Percentiles rank a stretch among this genome's conserved stretches.
phyloP scores from a whole-genome alignment of 30 jellyfish, hydroid and myxozoan species.

The Turritopsis rubra region DNA sequence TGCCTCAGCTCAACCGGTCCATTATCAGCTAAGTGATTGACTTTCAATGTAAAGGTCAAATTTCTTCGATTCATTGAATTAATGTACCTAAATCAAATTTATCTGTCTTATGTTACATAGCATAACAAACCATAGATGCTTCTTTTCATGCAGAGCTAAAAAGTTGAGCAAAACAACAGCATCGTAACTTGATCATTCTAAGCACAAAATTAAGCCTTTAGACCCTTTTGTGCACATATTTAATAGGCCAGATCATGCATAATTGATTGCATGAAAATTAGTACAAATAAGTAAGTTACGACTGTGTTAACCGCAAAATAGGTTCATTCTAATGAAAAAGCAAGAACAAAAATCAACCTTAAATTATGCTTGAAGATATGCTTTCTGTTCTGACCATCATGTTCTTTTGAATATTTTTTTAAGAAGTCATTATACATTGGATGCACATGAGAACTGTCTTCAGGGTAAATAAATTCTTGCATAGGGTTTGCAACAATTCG shows the following conservation, averaged over 20 bases:
- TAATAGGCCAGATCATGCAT: no score
- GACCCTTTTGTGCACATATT: no score
- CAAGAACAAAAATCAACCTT: neutral
- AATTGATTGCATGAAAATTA: no score
- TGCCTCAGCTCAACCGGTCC: slow-evolving; percentile 26
- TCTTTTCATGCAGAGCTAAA: neutral
- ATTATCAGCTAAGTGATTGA: slow-evolving; percentile 45
- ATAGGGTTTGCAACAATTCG: slow-evolving; percentile 46
- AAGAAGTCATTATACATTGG: slow-evolving; percentile 33
- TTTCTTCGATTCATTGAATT: slow-evolving; percentile 44
- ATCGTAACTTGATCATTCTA: no score
- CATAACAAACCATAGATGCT: neutral
- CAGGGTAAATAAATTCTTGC: slow-evolving; percentile 45
- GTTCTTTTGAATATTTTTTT: slow-evolving; percentile 23
- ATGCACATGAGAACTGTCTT: slow-evolving; percentile 29
- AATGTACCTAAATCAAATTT: slow-evolving; percentile 25
- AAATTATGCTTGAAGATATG: slow-evolving; percentile 41
- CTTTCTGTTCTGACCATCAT: neutral
- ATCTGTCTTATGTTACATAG: neutral
- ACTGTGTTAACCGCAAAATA: no score
- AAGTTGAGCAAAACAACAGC: neutral
- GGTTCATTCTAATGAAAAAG: neutral
- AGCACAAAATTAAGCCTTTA: no score
- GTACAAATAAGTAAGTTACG: no score
- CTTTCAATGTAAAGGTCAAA: slow-evolving; percentile 20